Conservation (phyloP, 1,140 invertebrate genomes). For the Drosophila persimilis region DNA sequence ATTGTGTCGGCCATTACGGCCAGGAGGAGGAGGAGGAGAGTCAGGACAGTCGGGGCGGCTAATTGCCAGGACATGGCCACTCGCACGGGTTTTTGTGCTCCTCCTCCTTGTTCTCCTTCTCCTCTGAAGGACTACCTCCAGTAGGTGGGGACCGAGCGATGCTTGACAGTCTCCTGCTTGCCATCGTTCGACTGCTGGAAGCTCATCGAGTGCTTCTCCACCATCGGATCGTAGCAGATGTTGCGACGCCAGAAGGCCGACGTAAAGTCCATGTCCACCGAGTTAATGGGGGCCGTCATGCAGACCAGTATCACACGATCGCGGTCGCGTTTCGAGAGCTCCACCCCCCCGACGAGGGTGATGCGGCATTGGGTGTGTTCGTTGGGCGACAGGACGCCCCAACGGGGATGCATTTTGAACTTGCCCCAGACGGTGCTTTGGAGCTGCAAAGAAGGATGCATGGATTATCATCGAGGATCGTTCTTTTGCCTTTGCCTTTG, state of each 20-base stretch:
- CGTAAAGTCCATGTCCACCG: slow-evolving; percentile 25
- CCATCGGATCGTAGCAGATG: slow-evolving; percentile 29
- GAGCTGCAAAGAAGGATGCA: slow-evolving; percentile 2
- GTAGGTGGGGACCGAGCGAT: too few relatives aligned
- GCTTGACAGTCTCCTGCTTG: not conserved
- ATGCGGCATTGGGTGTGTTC: slow-evolving; percentile 9
- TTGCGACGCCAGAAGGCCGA: slow-evolving; percentile 40
- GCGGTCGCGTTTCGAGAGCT: slow-evolving; percentile 33
- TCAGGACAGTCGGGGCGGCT: too few relatives aligned
- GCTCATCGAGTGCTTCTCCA: slow-evolving; percentile 43
- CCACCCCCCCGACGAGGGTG: slow-evolving; percentile 4
- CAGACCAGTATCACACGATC: slow-evolving; percentile 41
- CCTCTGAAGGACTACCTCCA: too few relatives aligned
- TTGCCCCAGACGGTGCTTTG: slow-evolving; percentile 31
- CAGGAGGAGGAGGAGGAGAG: too few relatives aligned
- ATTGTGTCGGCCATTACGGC: not conserved
- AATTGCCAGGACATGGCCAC: not conserved
- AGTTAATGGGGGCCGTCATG: slow-evolving; percentile 36
- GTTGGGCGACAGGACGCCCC: slow-evolving; percentile 19
- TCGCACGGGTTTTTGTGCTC: too few relatives aligned
- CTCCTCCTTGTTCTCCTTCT: too few relatives aligned
- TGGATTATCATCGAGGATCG: too few relatives aligned
- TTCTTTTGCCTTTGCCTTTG: too few relatives aligned
- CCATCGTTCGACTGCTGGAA: slow-evolving; percentile 18
- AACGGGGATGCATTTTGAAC: slow-evolving; percentile 31